Percentiles rank a stretch among this genome's conserved stretches.
These are phyloP conservation scores for Deroptyus accipitrinus DNA, from an alignment of 2,113 vertebrate species.

Conservation along the genomic window DNA sequence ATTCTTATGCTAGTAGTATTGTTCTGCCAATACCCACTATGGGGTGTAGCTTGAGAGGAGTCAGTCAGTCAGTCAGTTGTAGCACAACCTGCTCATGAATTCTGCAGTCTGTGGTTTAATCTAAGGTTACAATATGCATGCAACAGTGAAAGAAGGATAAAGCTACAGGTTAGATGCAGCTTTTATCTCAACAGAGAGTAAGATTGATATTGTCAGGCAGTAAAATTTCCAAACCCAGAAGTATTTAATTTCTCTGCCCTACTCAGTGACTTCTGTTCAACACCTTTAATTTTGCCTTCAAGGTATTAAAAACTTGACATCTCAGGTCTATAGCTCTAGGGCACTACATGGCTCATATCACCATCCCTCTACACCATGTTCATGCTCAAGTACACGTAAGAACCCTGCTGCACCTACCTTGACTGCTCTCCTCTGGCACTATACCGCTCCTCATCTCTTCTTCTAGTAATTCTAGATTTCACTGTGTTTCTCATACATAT, in stretches of 20 bases:
- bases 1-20: slow-evolving; percentile 59
- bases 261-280: background rate
- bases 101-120: slow-evolving; percentile 57
- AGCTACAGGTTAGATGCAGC: background rate
- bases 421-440: background rate
- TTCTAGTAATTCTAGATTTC: background rate
- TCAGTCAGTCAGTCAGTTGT: background rate
- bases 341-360: background rate
- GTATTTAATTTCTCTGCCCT: background rate
- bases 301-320: background rate
- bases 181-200: background rate
- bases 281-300: background rate
- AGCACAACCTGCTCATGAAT: background rate
- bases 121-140: background rate
- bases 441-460: background rate
- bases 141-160: slow-evolving; percentile 24
- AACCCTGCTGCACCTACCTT: background rate
- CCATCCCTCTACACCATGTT: background rate
- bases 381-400: background rate
- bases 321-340: background rate
- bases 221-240: background rate
- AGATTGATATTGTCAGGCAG: background rate
- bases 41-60: background rate
- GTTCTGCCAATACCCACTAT: slow-evolving; percentile 43
- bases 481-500: background rate